Base-by-base conservation (phyloP, 2,888 invertebrate genomes). In the Dasysyrphus tricinctus region DNA sequence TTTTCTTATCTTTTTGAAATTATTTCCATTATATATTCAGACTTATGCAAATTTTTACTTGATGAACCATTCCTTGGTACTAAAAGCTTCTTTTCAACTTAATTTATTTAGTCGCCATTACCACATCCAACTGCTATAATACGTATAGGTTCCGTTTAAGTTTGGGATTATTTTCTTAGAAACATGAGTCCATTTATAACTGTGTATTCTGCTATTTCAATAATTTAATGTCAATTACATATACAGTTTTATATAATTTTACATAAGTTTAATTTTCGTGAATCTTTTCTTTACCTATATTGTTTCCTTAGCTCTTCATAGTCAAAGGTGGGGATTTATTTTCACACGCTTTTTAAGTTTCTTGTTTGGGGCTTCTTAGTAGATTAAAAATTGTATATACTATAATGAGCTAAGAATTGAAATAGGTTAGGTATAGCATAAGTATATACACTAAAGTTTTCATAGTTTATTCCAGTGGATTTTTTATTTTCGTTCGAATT, bases 11-110 rank as follows among this genome's bases (percentile, higher is more conserved):
- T 44, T 85, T 81, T 73, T 74, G 59, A 69, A 78, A 85, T 81
- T 74, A 81, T 85, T 77, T 80, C 72, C 72, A 80, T 85, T 85
- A 84, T 80, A 76, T 84, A 85, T 81, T 85, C 80, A 81, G 77
- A 81, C 77, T 80, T 76, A 73, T 85, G 80, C 54, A 73, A 85
- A 85, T 78, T 81, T 74, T 74, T 73, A 77, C 54, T 85, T 85
- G 85, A 85, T 78, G 74, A 81, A 85, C 80, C 74, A 63, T 81
- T 74, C 74, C 76, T 63, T 77, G 85, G 77, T 80, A 56, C 77
- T 74, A 74, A 85, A 63, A 81, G 77, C 63, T 85, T 61, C 63
- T 77, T 74, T 69, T 54, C 77, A 80, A 76, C 56, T 70, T 74
- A 74, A 85, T 81, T 81, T 77, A 77, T 74, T 81, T 78, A 74